Conservation (phyloP, 2,888 invertebrate species). For the Cactoblastis cactorum region DNA sequence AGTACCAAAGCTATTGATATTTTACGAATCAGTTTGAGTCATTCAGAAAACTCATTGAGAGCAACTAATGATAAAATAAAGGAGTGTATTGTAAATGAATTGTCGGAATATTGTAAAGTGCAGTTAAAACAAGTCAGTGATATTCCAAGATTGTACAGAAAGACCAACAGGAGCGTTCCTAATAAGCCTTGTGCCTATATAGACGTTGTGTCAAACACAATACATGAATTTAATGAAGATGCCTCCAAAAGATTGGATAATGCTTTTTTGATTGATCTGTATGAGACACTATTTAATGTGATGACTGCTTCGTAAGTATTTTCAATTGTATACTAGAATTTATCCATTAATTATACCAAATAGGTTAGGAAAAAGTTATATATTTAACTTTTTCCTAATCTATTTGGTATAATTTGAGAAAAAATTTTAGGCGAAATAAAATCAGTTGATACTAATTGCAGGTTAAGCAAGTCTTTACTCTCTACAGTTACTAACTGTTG, state of each 20-base stretch:
- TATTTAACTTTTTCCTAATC: too few species aligned
- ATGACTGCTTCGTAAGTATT: slow-evolving; percentile 79
- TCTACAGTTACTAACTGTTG: too few species aligned
- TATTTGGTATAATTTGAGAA: too few species aligned
- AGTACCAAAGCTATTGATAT: slow-evolving; percentile 41
- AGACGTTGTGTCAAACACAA: slow-evolving; percentile 80
- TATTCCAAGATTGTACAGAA: slow-evolving; percentile 94
- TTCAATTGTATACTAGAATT: slow-evolving; percentile 19
- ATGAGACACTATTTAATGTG: slow-evolving; percentile 63
- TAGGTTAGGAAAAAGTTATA: too few species aligned
- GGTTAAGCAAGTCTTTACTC: too few species aligned
- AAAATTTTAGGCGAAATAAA: too few species aligned
- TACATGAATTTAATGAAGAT: slow-evolving; percentile 78
- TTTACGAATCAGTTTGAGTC: slow-evolving; percentile 45
- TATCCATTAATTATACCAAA: too few species aligned
- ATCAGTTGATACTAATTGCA: too few species aligned
- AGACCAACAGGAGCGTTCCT: slow-evolving; percentile 94
- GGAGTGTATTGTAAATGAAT: slow-evolving; percentile 61
- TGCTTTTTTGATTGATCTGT: slow-evolving; percentile 49
- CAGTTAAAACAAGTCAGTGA: slow-evolving; percentile 92
- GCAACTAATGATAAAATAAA: slow-evolving; percentile 49
- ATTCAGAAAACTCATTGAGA: slow-evolving; percentile 44
- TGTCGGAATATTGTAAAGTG: slow-evolving; percentile 66
- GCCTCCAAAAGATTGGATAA: slow-evolving; percentile 59
- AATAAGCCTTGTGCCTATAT: slow-evolving; percentile 89